Evolutionary conservation across 1,140 invertebrate genomes (phyloP), one percentile per base, ranked within the genome.

Genomic region (Drosophila orena): DNA sequence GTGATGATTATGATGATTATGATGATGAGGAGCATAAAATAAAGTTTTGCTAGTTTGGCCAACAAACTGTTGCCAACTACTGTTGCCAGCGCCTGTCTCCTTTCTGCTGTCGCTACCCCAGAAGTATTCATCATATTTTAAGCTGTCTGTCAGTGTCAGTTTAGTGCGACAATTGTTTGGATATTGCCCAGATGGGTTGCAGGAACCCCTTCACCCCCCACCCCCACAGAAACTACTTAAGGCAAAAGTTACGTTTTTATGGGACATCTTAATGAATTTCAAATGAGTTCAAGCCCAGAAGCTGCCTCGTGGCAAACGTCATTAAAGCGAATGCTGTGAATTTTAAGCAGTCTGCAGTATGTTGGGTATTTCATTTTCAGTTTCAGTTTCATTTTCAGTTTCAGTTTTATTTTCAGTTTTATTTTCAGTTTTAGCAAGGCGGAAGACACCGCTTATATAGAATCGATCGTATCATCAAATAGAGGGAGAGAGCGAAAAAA

Each of bases 151-250:
- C 50, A 77, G 73, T 77, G 71, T 76, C 65, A 79, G 78, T 76
- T 79, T 70, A 64, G 77, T 81, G 78, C 78, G 79, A 77, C 73
- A 81, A 81, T 81, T 81, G 79, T 81, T 81, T 77, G 74, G 72
- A 81, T 81, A 66, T 80, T 50, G 58, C 60, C 59, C 35, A 50
- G 58, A 50, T 55, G 57, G 27, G 10, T 17, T 17, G n/a, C n/a
- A n/a, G n/a, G n/a, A n/a, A n/a, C n/a, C n/a, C n/a, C n/a, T n/a
- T n/a, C n/a, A n/a, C n/a, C n/a, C n/a, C n/a, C n/a, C n/a, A n/a
- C n/a, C n/a, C n/a, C n/a, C n/a, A n/a, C n/a, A 43, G 49, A 27
- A 60, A 72, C 71, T 76, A 69, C 73, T 81, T 55, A 47, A 75
- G 59, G 59, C 78, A 81, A 62, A 66, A 74, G 74, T 83, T 79